These are phyloP conservation scores for Magallana angulata DNA, from an alignment of 1,140 invertebrate species.

Conservation along the genomic window DNA sequence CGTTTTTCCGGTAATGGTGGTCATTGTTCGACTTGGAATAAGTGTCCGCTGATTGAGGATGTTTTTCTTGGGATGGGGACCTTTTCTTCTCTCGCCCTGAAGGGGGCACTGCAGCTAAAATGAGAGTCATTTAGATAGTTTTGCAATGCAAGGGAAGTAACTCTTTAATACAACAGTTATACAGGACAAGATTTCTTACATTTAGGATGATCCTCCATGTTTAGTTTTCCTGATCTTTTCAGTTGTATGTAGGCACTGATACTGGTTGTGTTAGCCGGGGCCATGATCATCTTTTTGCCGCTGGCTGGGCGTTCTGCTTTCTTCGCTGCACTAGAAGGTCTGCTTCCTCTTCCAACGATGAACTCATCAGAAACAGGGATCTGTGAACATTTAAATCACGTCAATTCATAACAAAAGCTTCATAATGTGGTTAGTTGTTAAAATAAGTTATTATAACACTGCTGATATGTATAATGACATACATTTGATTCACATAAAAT, in stretches of 20 bases:
- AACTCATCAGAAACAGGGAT: conserved; percentile 55
- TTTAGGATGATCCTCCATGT: conserved; percentile 44
- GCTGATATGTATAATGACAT: too few species aligned
- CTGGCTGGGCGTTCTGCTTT: conserved; percentile 52
- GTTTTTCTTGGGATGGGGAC: background rate
- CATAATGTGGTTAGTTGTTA: too few species aligned
- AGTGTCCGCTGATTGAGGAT: background rate
- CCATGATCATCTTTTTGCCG: conserved; percentile 58
- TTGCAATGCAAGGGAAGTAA: conserved; percentile 3
- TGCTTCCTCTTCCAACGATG: conserved; percentile 58
- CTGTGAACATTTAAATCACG: background rate
- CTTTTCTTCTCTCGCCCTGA: background rate
- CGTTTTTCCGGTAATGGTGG: conserved; percentile 50
- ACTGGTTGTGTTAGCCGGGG: conserved; percentile 69
- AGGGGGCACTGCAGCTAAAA: background rate
- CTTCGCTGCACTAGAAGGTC: conserved; percentile 61
- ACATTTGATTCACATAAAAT: too few species aligned
- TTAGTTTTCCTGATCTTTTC: conserved; percentile 67
- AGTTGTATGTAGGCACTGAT: conserved; percentile 73
- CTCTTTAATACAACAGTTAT: background rate
- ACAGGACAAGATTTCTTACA: conserved; percentile 3
- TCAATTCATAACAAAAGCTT: too few species aligned
- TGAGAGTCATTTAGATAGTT: background rate
- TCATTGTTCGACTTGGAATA: background rate
- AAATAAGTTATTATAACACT: too few species aligned